Base-by-base conservation (phyloP, 2,113 vertebrate genomes). In the Origma solitaria region DNA sequence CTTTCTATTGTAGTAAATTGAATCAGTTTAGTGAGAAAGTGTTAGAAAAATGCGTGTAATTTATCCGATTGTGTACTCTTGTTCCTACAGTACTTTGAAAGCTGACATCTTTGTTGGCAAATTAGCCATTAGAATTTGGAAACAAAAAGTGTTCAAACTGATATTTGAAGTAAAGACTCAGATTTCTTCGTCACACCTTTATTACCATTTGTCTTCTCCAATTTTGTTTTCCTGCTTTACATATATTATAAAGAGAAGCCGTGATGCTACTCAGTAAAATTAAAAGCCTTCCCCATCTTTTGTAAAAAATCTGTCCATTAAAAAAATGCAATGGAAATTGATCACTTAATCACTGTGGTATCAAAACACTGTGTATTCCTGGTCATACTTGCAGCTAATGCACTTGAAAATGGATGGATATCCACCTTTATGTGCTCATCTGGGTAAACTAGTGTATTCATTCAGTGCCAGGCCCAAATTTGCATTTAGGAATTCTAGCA, bases 141-240 rank as follows among this genome's bases (percentile, higher is more conserved):
- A 97, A 86, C 70, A 91, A 93, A 88, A 94, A 82, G 42, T 82
- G 44, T 79, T 82, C 56, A 65, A 44, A 92, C 25, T 95, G 37
- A 71, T 93, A 88, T 84, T 53, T 90, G 88, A 71, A 68, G 5
- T 40, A 86, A 95, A 93, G 83, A 88, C 62, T 93, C 85, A 84
- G 87, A 87, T 92, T 94, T 93, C 77, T 95, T 94, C 21, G 60
- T 97, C 78, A 92, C 62, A 93, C 62, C 45, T 94, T 97, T 92
- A 47, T 91, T 80, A 95, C 79, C n/a, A 61, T 96, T 94, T 88
- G 33, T 85, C 85, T 95, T 96, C 83, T 88, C 76, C 66, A 65
- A 19, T 86, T 82, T 60, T 65, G 30, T 92, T 62, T 51, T 57
- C 38, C 60, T 68, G 38, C 3, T 4, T 78, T 42, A 54, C 7